Conservation (phyloP, 2,797 vertebrate species). For the Chiroxiphia lanceolata region DNA sequence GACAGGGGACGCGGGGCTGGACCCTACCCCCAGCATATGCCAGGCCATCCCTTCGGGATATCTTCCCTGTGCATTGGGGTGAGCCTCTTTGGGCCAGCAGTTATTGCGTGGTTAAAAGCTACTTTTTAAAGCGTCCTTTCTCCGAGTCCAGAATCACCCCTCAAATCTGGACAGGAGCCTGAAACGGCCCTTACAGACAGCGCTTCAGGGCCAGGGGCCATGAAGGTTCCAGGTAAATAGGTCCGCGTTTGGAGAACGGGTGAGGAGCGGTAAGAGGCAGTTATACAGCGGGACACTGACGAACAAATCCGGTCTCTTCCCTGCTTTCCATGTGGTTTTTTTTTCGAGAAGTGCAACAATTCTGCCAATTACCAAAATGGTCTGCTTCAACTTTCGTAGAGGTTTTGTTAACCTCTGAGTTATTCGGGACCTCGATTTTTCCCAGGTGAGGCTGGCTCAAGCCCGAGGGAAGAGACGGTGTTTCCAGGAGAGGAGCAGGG, state of each 20-base stretch:
- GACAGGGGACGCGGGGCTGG: fast-evolving
- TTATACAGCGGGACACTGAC: no score
- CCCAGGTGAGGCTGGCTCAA: not conserved
- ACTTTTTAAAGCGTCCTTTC: not conserved
- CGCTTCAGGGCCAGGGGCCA: fast-evolving
- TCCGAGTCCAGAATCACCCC: not conserved
- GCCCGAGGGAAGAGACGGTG: not conserved
- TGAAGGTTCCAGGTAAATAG: not conserved
- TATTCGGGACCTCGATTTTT: not conserved
- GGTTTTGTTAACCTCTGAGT: not conserved
- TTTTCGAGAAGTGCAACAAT: not conserved
- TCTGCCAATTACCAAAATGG: not conserved
- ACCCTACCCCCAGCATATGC: fast-evolving
- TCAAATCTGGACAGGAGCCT: not conserved
- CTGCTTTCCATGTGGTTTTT: not conserved
- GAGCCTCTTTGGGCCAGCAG: not conserved
- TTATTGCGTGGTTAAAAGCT: not conserved
- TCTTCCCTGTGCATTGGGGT: fast-evolving
- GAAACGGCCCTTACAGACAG: not conserved
- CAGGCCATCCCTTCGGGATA: not conserved
- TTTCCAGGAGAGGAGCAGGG: not conserved
- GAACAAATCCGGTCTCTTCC: not conserved
- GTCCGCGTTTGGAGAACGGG: not conserved
- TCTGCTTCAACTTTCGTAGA: not conserved
- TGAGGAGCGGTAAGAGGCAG: not conserved